phyloP scores from a whole-genome alignment of 2,113 vertebrate genomes.

The Rhinoderma darwinii region DNA sequence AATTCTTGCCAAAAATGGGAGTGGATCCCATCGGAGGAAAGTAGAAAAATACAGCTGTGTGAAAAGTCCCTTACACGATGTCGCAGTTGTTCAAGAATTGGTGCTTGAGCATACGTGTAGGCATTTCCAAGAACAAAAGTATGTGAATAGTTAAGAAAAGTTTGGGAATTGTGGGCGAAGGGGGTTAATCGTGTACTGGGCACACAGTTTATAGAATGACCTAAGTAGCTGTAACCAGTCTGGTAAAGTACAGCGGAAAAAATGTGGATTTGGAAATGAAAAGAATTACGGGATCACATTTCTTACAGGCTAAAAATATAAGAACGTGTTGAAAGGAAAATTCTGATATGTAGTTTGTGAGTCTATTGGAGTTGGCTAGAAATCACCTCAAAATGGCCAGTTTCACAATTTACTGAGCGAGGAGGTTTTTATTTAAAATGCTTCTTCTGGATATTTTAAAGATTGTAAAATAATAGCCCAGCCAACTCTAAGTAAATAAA shows the following conservation, averaged over 20 bases:
- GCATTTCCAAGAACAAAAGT: background rate
- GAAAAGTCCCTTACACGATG: background rate
- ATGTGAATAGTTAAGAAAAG: background rate
- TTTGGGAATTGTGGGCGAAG: background rate
- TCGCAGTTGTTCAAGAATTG: background rate
- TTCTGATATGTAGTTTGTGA: background rate
- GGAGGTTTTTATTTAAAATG: too few species aligned
- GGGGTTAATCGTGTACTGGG: background rate
- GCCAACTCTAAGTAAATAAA: too few species aligned
- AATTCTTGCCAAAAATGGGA: constrained; percentile 1
- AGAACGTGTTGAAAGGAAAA: constrained; percentile 33
- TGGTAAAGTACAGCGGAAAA: constrained; percentile 34
- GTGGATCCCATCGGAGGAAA: background rate
- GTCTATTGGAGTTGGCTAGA: background rate
- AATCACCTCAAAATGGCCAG: too few species aligned
- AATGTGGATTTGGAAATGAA: constrained; percentile 34
- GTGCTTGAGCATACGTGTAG: background rate
- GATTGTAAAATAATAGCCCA: too few species aligned
- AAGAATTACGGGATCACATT: constrained; percentile 41
- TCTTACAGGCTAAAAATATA: constrained; percentile 33
- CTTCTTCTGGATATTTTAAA: too few species aligned
- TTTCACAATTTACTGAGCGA: too few species aligned
- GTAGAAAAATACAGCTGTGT: constrained; percentile 15
- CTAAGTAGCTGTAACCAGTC: background rate
- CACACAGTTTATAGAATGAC: background rate